Evolutionary conservation across 1,140 invertebrate species (phyloP), one percentile per base, ranked within the genome.

Genomic region (Drosophila aff.): DNA sequence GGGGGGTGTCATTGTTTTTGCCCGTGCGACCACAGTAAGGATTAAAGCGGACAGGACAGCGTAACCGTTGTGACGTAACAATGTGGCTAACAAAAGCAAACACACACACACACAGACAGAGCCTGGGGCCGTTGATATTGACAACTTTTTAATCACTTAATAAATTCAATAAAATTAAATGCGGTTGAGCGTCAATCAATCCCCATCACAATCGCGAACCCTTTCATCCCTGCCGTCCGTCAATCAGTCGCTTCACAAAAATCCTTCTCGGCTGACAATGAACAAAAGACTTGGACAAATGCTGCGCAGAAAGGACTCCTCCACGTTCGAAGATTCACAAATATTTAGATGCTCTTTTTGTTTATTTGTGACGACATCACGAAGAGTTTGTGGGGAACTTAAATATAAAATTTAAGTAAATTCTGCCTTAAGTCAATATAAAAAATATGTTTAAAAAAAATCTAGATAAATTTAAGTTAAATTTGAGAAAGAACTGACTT

Each of bases 121-220:
- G 60, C 46, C 73, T 73, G 80, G 72, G 72, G 52, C 52, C 13
- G 80, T 81, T 92, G 86, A 83, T 90, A 92, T 92, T 87, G 91
- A 92, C 91, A 92, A 92, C 91, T 84, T 92, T 92, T 92, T 92
- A 92, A 92, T 92, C 91, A 92, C 91, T 92, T 92, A 92, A 92
- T 92, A 89, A 92, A 92, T 92, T 91, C 86, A 92, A 92, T 92
- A 87, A 92, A 92, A 92, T 92, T 92, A 92, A 92, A 92, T 92
- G 91, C 83, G 91, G 91, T 92, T 80, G 73, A 80, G 77, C 85
- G 81, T 81, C 81, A 73, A 44, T 72, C 33, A 41, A 38, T 59
- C 74, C 36, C 43, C 59, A 16, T 31, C 23, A 46, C 38, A 57
- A 40, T 38, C 18, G 52, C 21, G 15, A 40, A 55, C 38, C 53